Percentiles rank a stretch among this genome's conserved stretches.
phyloP scores from a whole-genome alignment of 92 coral and sea anemone genomes.

The Muricea muricata region DNA sequence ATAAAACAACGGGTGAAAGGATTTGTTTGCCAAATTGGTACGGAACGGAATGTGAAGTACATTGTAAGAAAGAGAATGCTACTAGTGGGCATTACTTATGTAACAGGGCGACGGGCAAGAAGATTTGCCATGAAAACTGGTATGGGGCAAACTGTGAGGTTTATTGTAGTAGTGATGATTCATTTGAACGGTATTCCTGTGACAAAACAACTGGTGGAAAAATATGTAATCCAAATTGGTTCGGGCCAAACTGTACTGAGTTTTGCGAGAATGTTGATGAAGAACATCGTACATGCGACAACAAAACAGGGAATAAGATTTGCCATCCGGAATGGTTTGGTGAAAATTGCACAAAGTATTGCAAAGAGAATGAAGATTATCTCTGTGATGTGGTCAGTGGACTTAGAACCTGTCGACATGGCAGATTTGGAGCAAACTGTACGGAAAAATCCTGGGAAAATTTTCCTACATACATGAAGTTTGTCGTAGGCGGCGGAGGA shows the following conservation, averaged over 20 bases:
- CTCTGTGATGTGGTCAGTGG: constrained; percentile 22
- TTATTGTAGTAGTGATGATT: not conserved
- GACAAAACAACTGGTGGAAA: constrained; percentile 38
- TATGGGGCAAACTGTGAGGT: not conserved
- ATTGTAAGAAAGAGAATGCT: not conserved
- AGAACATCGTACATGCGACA: not conserved
- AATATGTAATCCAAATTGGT: not conserved
- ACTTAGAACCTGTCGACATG: constrained; percentile 19
- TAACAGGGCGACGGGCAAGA: not conserved
- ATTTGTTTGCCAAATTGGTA: constrained; percentile 55
- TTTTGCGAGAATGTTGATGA: not conserved
- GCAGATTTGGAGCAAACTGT: not conserved
- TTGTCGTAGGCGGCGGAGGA: not conserved
- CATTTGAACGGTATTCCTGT: constrained; percentile 5
- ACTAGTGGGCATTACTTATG: constrained; percentile 2
- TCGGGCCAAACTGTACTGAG: not conserved
- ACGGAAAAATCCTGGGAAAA: constrained; percentile 31
- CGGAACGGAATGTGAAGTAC: constrained; percentile 13
- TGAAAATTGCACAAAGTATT: constrained; percentile 70
- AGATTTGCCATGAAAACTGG: not conserved
- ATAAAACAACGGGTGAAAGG: constrained; percentile 32
- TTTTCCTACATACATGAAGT: not conserved
- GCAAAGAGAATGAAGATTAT: constrained; percentile 15
- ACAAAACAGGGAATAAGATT: constrained; percentile 22
- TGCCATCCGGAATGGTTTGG: constrained; percentile 83